phyloP scores from a whole-genome alignment of 2,113 vertebrate species.

The Trichomycterus rosablanca region DNA sequence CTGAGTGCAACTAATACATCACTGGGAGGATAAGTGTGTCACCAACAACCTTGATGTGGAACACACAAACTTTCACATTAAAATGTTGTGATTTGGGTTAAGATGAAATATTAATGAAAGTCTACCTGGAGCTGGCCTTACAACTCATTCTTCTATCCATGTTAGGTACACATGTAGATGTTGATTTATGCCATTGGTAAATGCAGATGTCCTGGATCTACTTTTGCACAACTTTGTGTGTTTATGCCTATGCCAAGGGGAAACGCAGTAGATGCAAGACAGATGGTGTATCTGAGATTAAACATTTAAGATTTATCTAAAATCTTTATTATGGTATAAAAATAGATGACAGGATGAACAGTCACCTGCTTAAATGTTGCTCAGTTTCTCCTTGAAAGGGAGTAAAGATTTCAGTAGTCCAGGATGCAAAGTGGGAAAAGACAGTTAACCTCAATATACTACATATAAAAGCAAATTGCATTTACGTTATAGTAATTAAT shows the following conservation, averaged over 20 bases:
- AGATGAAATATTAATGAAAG: slow-evolving; percentile 59
- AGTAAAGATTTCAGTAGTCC: too few relatives aligned
- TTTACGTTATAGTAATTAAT: too few relatives aligned
- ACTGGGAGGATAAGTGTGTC: slow-evolving; percentile 39
- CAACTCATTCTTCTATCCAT: slow-evolving; percentile 21
- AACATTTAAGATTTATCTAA: slow-evolving; percentile 58
- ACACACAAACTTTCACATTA: slow-evolving; percentile 54
- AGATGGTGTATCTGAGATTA: slow-evolving; percentile 63
- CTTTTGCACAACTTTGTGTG: slow-evolving; percentile 34
- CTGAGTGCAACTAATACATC: slow-evolving; percentile 34
- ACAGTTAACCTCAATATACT: too few relatives aligned
- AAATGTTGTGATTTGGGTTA: slow-evolving; percentile 48
- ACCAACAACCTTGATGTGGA: slow-evolving; percentile 32
- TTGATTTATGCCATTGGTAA: neutral
- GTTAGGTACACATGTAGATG: slow-evolving; percentile 22
- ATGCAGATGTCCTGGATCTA: neutral
- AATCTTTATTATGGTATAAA: slow-evolving; percentile 63
- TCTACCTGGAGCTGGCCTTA: slow-evolving; percentile 25
- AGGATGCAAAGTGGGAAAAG: too few relatives aligned
- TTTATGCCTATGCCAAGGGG: slow-evolving; percentile 42
- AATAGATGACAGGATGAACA: slow-evolving; percentile 49
- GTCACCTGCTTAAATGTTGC: slow-evolving; percentile 50
- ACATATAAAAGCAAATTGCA: too few relatives aligned
- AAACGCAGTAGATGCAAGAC: slow-evolving; percentile 50
- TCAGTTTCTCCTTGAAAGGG: too few relatives aligned